These are phyloP conservation scores for Mastacembelus armatus DNA, from an alignment of 2,797 vertebrate species.

Conservation along the genomic window DNA sequence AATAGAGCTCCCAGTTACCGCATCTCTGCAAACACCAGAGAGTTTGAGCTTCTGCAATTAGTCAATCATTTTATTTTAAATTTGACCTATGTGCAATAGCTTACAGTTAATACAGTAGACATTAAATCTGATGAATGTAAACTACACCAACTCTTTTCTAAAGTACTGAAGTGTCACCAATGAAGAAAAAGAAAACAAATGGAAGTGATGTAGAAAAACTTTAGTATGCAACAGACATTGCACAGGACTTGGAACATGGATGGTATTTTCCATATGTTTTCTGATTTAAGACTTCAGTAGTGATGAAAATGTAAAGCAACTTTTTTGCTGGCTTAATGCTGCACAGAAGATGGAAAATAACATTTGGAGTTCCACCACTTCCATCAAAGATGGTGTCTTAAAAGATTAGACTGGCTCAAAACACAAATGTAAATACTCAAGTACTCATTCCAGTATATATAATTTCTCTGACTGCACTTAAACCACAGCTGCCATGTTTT, in stretches of 20 bases:
- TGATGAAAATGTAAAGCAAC: conserved; percentile 32
- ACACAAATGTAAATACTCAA: not conserved
- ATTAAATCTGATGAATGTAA: too few relatives aligned
- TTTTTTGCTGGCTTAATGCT: conserved; percentile 25
- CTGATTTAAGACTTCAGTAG: conserved; percentile 55
- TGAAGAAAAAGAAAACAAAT: conserved; percentile 14
- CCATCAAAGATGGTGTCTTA: not conserved
- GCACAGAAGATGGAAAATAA: conserved; percentile 6
- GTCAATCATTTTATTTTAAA: not conserved
- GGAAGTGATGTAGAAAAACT: conserved; percentile 24
- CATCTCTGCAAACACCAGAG: not conserved
- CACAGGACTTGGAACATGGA: conserved; percentile 2
- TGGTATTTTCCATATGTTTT: conserved; percentile 17
- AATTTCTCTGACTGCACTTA: conserved; percentile 3
- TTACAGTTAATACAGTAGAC: not conserved
- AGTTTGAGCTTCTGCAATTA: not conserved
- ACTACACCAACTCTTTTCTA: too few relatives aligned
- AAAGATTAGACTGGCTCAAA: conserved; percentile 2
- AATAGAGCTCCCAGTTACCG: conserved; percentile 7
- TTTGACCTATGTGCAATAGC: accelerated
- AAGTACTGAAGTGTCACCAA: not conserved
- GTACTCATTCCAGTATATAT: conserved; percentile 46
- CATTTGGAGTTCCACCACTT: not conserved
- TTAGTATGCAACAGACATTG: conserved; percentile 16
- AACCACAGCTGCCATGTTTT: conserved; percentile 17